Evolutionary conservation across 2,113 vertebrate genomes (phyloP).

Genomic region (Notarius lentiginosus): DNA sequence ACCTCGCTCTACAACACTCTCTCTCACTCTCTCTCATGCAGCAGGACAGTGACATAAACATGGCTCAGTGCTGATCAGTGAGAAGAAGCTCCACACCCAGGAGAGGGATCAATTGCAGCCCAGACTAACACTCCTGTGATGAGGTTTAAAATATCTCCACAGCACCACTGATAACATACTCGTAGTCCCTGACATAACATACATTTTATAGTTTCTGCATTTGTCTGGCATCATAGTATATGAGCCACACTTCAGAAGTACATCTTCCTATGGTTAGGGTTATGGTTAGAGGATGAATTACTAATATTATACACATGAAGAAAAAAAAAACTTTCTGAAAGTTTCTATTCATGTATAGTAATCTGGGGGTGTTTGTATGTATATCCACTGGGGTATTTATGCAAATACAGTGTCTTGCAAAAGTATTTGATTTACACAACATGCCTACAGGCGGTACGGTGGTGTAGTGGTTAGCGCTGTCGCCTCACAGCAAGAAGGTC

Average conservation of each 20-base stretch:
- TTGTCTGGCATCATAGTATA: neutral
- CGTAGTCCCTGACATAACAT: slow-evolving; percentile 13
- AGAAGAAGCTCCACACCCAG: slow-evolving; percentile 31
- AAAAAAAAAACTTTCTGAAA: neutral
- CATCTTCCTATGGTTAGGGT: too few relatives aligned
- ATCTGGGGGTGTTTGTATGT: neutral
- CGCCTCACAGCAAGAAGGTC: too few relatives aligned
- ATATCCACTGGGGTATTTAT: neutral
- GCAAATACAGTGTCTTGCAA: too few relatives aligned
- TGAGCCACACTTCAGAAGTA: neutral
- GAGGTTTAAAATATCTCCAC: slow-evolving; percentile 22
- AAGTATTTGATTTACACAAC: too few relatives aligned
- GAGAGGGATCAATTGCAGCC: slow-evolving; percentile 36
- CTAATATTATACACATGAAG: neutral
- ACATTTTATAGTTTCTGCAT: neutral
- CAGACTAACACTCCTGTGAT: slow-evolving; percentile 17
- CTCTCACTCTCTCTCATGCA: neutral
- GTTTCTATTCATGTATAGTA: neutral
- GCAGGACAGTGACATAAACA: slow-evolving; percentile 45
- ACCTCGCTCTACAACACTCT: slow-evolving; percentile 20
- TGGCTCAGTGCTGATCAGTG: slow-evolving; percentile 52
- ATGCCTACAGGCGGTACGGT: too few relatives aligned
- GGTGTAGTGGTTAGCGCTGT: too few relatives aligned
- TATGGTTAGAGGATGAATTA: too few relatives aligned
- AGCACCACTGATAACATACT: neutral